phyloP scores from a whole-genome alignment of 2,113 vertebrate genomes.

The Hylia prasina region DNA sequence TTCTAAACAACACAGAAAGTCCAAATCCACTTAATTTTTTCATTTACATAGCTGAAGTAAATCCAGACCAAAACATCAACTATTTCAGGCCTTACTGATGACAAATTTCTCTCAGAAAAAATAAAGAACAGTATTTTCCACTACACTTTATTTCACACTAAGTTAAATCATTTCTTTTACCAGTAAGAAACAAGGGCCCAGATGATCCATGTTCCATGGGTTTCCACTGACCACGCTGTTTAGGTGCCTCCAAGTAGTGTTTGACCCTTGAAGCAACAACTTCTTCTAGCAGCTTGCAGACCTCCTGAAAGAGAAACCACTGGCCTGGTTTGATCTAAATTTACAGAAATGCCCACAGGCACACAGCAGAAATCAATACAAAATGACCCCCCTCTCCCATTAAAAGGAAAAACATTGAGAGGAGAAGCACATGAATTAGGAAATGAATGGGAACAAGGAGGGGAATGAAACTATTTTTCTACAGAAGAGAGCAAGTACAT shows the following conservation, averaged over 20 bases:
- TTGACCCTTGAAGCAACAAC: conserved; percentile 82
- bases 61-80: not conserved
- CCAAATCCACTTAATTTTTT: not conserved
- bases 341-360: not conserved
- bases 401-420: not conserved
- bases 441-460: not conserved
- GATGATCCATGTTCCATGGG: conserved; percentile 69
- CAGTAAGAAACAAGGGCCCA: conserved; percentile 79
- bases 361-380: not conserved
- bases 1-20: not conserved
- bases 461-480: not conserved
- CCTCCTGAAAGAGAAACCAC: conserved; percentile 74
- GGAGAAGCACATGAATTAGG: not conserved
- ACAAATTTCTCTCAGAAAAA: not conserved
- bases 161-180: conserved; percentile 69
- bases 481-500: not conserved
- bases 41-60: not conserved
- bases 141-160: not conserved
- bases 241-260: conserved; percentile 73
- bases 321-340: not conserved
- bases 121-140: not conserved
- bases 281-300: conserved; percentile 81
- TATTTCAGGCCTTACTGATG: not conserved
- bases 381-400: not conserved
- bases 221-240: conserved; percentile 69